phyloP scores from a whole-genome alignment of 92 coral and sea anemone genomes.

The Diadumene lineata region DNA sequence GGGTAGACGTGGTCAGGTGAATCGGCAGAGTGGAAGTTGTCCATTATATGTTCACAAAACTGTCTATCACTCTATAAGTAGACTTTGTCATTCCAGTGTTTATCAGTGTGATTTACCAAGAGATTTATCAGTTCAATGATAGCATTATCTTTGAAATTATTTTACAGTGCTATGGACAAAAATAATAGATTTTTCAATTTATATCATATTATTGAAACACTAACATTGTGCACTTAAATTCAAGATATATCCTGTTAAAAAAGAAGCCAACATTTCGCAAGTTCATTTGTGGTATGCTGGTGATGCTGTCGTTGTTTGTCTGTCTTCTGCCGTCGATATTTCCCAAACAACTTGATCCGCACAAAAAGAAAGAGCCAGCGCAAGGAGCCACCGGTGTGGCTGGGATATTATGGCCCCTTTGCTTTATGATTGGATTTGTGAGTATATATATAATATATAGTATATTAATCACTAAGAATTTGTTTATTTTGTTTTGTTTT shows the following conservation, averaged over 20 bases:
- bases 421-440: constrained; percentile 91
- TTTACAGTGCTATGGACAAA: neutral
- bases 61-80: no score
- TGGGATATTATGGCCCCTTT: constrained; percentile 81
- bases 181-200: neutral
- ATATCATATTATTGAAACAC: neutral
- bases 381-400: constrained; percentile 67
- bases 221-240: neutral
- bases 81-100: neutral
- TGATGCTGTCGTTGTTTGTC: constrained; percentile 68
- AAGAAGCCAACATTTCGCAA: constrained; percentile 55
- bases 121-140: neutral
- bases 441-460: constrained; percentile 32
- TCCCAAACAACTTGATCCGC: constrained; percentile 61
- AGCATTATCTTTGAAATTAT: neutral
- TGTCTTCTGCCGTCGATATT: constrained; percentile 81
- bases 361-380: constrained; percentile 27
- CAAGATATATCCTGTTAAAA: constrained; percentile 54
- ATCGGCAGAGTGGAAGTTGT: no score
- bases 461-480: no score
- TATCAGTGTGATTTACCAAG: neutral
- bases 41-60: no score
- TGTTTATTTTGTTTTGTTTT: no score
- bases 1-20: no score
- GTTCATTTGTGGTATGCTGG: constrained; percentile 61